These are phyloP conservation scores for Charanyca ferruginea DNA, from an alignment of 2,888 invertebrate species.

Conservation along the genomic window DNA sequence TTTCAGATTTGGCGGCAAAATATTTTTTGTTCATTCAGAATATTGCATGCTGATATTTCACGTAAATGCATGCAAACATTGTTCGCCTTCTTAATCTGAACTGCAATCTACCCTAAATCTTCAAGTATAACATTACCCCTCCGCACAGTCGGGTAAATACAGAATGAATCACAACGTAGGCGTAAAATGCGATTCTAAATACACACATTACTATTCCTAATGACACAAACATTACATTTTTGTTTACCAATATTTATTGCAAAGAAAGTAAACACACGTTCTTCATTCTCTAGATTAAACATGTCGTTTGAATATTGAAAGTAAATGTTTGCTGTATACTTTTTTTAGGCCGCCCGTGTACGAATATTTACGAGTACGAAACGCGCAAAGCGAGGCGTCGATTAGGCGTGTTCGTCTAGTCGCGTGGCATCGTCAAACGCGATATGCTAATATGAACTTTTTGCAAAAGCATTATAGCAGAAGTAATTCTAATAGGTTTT, in stretches of 20 bases:
- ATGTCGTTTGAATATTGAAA: constrained; percentile 76
- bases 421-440: constrained; percentile 43
- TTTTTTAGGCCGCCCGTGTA: constrained; percentile 67
- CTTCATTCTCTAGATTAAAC: constrained; percentile 73
- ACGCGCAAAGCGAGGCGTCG: constrained; percentile 63
- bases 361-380: constrained; percentile 70
- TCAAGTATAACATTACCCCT: neutral
- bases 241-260: constrained; percentile 64
- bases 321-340: constrained; percentile 71
- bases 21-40: neutral
- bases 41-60: neutral
- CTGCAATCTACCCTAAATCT: neutral
- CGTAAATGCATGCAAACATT: neutral
- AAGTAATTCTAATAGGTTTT: constrained; percentile 52
- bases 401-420: constrained; percentile 58
- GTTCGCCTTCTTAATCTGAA: neutral
- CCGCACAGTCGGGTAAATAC: neutral
- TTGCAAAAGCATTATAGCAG: constrained; percentile 44
- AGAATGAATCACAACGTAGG: neutral
- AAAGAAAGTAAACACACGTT: constrained; percentile 62
- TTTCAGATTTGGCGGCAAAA: neutral
- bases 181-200: constrained; percentile 31
- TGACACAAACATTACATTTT: constrained; percentile 51
- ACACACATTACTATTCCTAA: constrained; percentile 52
- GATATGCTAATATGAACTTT: constrained; percentile 51